Evolutionary conservation across 2,797 vertebrate species (phyloP).

Genomic region (Decapterus maruadsi): DNA sequence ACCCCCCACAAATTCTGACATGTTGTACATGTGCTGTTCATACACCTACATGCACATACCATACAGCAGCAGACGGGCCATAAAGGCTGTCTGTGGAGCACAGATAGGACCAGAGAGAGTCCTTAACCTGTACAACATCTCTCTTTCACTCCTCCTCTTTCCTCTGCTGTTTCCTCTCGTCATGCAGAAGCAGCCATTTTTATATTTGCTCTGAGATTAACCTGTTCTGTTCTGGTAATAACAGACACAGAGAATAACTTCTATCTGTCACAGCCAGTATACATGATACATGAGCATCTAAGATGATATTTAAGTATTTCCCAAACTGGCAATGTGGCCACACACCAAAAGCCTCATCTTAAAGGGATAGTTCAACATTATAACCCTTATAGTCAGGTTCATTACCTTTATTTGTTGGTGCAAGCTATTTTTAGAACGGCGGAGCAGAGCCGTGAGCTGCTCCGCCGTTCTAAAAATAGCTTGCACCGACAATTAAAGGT

Average conservation of each 20-base stretch:
- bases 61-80: slow-evolving; percentile 33
- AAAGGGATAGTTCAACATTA: no score
- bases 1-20: slow-evolving; percentile 12
- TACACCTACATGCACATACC: neutral
- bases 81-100: slow-evolving; percentile 27
- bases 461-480: no score
- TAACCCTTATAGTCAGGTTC: no score
- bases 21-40: slow-evolving; percentile 23
- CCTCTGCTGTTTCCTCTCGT: slow-evolving; percentile 13
- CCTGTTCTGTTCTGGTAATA: slow-evolving; percentile 32
- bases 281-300: slow-evolving; percentile 38
- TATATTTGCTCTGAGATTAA: slow-evolving; percentile 38
- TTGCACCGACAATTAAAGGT: no score
- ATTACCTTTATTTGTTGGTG: no score
- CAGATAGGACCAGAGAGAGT: slow-evolving; percentile 43
- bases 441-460: no score
- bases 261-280: slow-evolving; percentile 12
- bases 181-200: slow-evolving; percentile 16
- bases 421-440: no score
- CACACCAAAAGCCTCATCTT: neutral
- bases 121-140: slow-evolving; percentile 39
- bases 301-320: slow-evolving; percentile 25
- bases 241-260: slow-evolving; percentile 41
- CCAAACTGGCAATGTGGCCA: neutral
- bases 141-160: slow-evolving; percentile 22